Evolutionary conservation across 2,888 invertebrate genomes (phyloP).

Genomic region (Allophyes oxyacanthae): DNA sequence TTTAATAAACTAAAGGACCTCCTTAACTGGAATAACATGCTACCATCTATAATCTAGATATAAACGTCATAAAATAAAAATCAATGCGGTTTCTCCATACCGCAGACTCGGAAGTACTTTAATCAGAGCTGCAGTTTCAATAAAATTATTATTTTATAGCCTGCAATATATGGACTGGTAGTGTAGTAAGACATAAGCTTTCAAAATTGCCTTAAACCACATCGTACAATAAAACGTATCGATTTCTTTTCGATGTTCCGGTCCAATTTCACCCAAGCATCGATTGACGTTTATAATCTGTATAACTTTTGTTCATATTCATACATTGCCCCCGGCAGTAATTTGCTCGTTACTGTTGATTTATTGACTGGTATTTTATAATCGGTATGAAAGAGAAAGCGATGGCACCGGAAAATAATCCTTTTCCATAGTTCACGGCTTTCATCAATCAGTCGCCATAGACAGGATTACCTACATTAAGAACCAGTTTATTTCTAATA

Average conservation of each 20-base stretch:
- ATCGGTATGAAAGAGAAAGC: slow-evolving; percentile 77
- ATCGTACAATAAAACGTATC: slow-evolving; percentile 59
- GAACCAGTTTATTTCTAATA: slow-evolving; percentile 41
- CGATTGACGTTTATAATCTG: slow-evolving; percentile 69
- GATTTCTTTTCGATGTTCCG: slow-evolving; percentile 82
- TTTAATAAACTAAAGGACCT: too few relatives aligned
- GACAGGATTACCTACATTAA: slow-evolving; percentile 47
- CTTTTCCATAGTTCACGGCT: slow-evolving; percentile 74
- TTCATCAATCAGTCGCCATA: slow-evolving; percentile 66
- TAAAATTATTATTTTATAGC: slow-evolving; percentile 62
- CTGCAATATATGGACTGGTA: slow-evolving; percentile 53
- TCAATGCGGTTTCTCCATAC: slow-evolving; percentile 44
- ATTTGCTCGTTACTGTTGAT: slow-evolving; percentile 73
- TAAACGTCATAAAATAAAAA: slow-evolving; percentile 39
- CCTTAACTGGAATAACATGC: slow-evolving; percentile 11
- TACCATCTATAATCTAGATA: slow-evolving; percentile 31
- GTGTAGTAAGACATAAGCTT: slow-evolving; percentile 66
- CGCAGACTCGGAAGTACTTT: slow-evolving; percentile 45
- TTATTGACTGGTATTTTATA: slow-evolving; percentile 72
- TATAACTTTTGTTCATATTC: slow-evolving; percentile 61
- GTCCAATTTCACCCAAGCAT: slow-evolving; percentile 74
- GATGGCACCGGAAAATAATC: slow-evolving; percentile 58
- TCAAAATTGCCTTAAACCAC: slow-evolving; percentile 70
- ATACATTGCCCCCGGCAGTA: slow-evolving; percentile 65
- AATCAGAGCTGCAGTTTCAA: slow-evolving; percentile 48